A percentile compares a stretch with the other conserved stretches of the same genome.
Conservation (phyloP, 2,113 vertebrate genomes). For the Nibea albiflora region DNA sequence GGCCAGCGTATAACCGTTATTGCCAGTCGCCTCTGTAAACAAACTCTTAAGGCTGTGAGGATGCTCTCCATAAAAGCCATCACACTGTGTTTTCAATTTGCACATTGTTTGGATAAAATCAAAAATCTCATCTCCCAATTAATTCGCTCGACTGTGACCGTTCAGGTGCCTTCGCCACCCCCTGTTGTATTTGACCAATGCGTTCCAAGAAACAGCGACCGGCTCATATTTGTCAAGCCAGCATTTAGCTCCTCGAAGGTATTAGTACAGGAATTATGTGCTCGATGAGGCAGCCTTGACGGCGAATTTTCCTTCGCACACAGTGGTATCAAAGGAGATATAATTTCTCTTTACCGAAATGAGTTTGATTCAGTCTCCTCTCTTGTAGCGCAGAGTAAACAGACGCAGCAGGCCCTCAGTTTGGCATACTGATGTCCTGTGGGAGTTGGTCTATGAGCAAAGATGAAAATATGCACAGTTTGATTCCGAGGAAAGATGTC, state of each 20-base stretch:
- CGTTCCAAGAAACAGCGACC: background rate
- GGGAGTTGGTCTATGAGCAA: conserved; percentile 72
- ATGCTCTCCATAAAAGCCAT: conserved; percentile 31
- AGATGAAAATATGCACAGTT: conserved; percentile 77
- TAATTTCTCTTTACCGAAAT: conserved; percentile 65
- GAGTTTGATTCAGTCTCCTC: conserved; percentile 71
- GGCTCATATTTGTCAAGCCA: conserved; percentile 22
- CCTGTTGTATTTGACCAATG: conserved; percentile 11
- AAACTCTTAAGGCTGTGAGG: conserved; percentile 29
- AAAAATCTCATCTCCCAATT: conserved; percentile 30
- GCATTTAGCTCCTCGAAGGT: conserved; percentile 44
- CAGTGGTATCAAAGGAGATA: conserved; percentile 58
- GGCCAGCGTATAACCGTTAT: conserved; percentile 38
- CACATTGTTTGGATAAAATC: conserved; percentile 32
- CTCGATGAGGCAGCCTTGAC: conserved; percentile 40
- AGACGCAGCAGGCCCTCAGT: conserved; percentile 71
- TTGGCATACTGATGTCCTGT: conserved; percentile 75
- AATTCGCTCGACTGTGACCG: conserved; percentile 17
- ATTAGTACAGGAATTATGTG: conserved; percentile 30
- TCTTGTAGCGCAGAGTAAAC: conserved; percentile 70
- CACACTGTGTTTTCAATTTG: conserved; percentile 36
- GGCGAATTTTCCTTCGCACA: conserved; percentile 40
- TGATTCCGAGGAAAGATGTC: conserved; percentile 68
- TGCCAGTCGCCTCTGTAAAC: conserved; percentile 42
- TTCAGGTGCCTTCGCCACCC: background rate